phyloP scores from a whole-genome alignment of 2,888 invertebrate species.

The Hyppa rectilinea region DNA sequence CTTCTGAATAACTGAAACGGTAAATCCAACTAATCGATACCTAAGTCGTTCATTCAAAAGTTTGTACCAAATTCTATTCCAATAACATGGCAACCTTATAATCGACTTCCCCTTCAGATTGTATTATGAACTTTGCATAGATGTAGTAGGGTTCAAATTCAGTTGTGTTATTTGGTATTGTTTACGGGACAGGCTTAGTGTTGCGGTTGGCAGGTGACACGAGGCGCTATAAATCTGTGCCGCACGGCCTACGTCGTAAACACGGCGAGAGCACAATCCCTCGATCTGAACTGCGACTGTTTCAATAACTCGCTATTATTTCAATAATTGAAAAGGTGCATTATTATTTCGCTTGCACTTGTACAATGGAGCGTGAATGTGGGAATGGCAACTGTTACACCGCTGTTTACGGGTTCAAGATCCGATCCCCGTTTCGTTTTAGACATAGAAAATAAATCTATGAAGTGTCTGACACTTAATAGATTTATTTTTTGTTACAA shows the following conservation, averaged over 20 bases:
- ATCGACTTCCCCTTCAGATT: slow-evolving; percentile 24
- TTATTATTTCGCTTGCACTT: slow-evolving; percentile 60
- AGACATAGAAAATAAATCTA: not conserved
- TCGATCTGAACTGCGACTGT: slow-evolving; percentile 79
- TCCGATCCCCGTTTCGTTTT: slow-evolving; percentile 27
- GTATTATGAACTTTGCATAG: slow-evolving; percentile 67
- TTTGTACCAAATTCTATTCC: slow-evolving; percentile 32
- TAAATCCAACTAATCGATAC: not conserved
- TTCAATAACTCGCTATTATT: slow-evolving; percentile 80
- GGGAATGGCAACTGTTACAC: slow-evolving; percentile 52
- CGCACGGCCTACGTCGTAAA: slow-evolving; percentile 78
- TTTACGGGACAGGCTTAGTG: slow-evolving; percentile 79
- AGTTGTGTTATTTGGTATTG: slow-evolving; percentile 65
- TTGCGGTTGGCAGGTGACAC: slow-evolving; percentile 87
- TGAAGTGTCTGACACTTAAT: not conserved
- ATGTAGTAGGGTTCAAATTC: slow-evolving; percentile 68
- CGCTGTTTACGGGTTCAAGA: slow-evolving; percentile 28
- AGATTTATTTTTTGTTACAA: too few species aligned
- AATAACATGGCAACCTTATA: slow-evolving; percentile 53
- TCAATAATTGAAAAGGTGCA: slow-evolving; percentile 71
- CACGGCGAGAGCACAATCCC: slow-evolving; percentile 78
- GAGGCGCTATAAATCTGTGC: slow-evolving; percentile 84
- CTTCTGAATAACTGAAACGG: slow-evolving; percentile 8
- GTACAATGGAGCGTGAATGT: slow-evolving; percentile 58
- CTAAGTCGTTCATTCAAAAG: slow-evolving; percentile 20